Evolutionary conservation across 1,140 invertebrate genomes (phyloP).

Genomic region (Hyphantria cunea): DNA sequence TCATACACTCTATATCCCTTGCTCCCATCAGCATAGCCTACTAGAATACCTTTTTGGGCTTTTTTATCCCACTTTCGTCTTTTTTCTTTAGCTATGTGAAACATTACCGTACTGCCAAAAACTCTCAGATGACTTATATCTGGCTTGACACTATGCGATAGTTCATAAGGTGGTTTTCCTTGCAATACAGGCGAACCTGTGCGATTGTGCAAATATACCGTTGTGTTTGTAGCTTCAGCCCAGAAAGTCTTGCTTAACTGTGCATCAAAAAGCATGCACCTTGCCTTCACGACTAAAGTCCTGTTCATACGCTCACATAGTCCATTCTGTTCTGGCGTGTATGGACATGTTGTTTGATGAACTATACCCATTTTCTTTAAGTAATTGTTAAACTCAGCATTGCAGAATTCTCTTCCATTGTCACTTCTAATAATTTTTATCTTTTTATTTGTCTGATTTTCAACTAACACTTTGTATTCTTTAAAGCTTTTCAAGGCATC

Average conservation of each 20-base stretch:
- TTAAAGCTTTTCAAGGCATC: not conserved
- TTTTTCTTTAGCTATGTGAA: not conserved
- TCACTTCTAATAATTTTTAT: not conserved
- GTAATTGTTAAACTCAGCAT: not conserved
- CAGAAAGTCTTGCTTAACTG: not conserved
- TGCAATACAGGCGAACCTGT: not conserved
- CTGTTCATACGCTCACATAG: not conserved
- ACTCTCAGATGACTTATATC: not conserved
- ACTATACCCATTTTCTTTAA: not conserved
- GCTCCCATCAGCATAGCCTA: not conserved
- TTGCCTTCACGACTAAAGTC: not conserved
- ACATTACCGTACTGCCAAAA: not conserved
- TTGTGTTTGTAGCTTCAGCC: not conserved
- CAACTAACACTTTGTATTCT: not conserved
- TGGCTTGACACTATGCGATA: not conserved
- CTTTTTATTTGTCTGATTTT: not conserved
- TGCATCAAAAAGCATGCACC: not conserved
- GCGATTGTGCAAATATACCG: not conserved
- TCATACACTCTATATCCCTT: not conserved
- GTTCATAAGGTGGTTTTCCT: not conserved
- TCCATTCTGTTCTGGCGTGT: not conserved
- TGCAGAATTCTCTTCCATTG: not conserved
- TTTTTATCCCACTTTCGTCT: not conserved
- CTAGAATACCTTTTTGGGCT: not conserved
- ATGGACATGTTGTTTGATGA: not conserved